Base-by-base conservation (phyloP, 2,113 vertebrate genomes). In the Pholis gunnellus region DNA sequence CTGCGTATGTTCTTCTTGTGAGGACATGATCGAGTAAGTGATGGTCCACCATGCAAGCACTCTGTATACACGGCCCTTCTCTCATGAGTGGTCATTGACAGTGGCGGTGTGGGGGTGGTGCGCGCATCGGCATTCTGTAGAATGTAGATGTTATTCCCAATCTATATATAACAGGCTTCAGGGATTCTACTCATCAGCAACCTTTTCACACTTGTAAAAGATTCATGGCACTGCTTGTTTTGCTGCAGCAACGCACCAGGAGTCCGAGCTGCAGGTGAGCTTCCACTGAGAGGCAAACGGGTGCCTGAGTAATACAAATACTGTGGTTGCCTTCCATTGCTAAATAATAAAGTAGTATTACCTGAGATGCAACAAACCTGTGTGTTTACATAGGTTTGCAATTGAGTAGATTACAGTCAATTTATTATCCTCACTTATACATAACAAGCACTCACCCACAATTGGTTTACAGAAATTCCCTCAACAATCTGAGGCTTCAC, bases 131-230 rank as follows among this genome's bases (percentile, higher is more conserved):
- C 68, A 72, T 81, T 59, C 63, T 65, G 61, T 68, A 36, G 59
- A 79, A 59, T 61, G 61, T 65, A 46, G 48, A 81, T 72, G 76
- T 68, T 83, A 40, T 76, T 78, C 50, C 70, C 48, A 34, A 81
- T 85, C 69, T 79, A 72, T 72, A 88, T 64, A n/a, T 86, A 88
- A 85, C 78, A 44, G 79, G 60, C 88, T 89, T 90, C 68, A 22
- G 90, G 87, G 87, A 90, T 77, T 56, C 68, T 61, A 67, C 85
- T 87, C 85, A 88, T 92, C 84, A 88, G 86, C 88, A 90, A 80
- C 89, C 90, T 85, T 82, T 90, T 91, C 74, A 89, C 84, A 85
- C 84, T 83, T 70, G 92, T 94, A 84, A 93, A 94, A 93, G 78
- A 94, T 92, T 93, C 89, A 93, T 94, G 85, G 69, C 27, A 0